These are phyloP conservation scores for Apaloderma vittatum DNA, from an alignment of 2,113 vertebrate species.

Conservation along the genomic window DNA sequence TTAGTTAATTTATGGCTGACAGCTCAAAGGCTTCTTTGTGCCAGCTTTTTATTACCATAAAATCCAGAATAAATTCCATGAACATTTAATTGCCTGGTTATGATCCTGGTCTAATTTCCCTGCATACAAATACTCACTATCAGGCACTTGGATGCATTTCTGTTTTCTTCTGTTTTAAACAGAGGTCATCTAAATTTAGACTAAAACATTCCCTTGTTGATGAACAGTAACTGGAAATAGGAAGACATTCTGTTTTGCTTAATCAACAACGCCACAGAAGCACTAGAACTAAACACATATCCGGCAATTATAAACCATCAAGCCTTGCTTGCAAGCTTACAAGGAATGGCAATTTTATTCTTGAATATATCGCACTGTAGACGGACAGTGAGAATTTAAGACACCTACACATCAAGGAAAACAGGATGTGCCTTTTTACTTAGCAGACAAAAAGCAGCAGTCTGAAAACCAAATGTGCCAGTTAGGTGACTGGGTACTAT, in stretches of 20 bases:
- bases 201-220: conserved; percentile 68
- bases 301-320: background rate
- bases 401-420: background rate
- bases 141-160: conserved; percentile 60
- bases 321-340: background rate
- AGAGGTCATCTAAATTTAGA: conserved; percentile 77
- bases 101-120: conserved; percentile 37
- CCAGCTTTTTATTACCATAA: conserved; percentile 38
- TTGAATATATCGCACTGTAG: background rate
- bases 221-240: conserved; percentile 59
- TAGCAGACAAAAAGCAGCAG: background rate
- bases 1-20: conserved; percentile 30
- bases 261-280: conserved; percentile 33
- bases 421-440: background rate
- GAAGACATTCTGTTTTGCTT: conserved; percentile 62
- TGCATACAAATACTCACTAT: conserved; percentile 48
- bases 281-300: background rate
- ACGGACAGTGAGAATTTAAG: background rate
- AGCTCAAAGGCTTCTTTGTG: conserved; percentile 51
- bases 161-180: conserved; percentile 59
- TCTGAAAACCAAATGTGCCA: background rate
- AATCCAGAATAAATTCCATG: conserved; percentile 31
- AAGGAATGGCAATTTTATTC: background rate
- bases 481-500: background rate
- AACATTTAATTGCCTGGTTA: conserved; percentile 50